Evolutionary conservation across 2,888 invertebrate species (phyloP), one percentile per base, ranked within the genome.

Genomic region (Cephus sareptanus): DNA sequence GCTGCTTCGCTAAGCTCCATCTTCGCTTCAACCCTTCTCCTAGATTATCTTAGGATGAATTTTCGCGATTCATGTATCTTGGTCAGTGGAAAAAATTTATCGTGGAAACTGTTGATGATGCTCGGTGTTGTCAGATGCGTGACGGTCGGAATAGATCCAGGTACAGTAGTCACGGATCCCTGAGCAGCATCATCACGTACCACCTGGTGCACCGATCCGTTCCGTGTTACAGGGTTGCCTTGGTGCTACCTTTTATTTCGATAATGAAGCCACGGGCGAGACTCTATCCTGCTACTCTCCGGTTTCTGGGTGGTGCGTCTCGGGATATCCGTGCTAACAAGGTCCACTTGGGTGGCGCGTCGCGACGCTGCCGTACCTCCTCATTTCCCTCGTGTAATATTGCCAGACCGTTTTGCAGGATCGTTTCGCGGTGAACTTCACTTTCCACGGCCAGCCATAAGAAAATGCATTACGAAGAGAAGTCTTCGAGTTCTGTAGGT

Each of bases 271-370:
- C 80, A 84, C 85, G 80, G 80, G 79, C 75, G 81, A 81, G 78
- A 78, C 74, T 79, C 56, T 56, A 56, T 23, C 9, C 15, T 40
- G 40, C 73, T 56, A 33, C 71, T 77, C 80, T 78, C 76, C 79
- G 81, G 87, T 88, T 88, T 88, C 88, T 89, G 87, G 87, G 89
- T 88, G 88, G 89, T 85, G 84, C 80, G 81, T 83, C 82, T 75
- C 81, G 79, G 82, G 82, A 85, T 88, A 86, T 83, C 84, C 85
- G 82, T 82, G 86, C 88, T 90, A 90, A 90, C 89, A 88, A 90
- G 90, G 86, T 88, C 88, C 88, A 88, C 89, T 88, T 90, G 90
- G 90, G 89, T 89, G 90, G 90, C 85, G 82, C 82, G 71, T 71
- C 71, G 56, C 56, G 83, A 82, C 78, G 79, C 75, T 77, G 81